These are phyloP conservation scores for Aspidapion aeneum DNA, from an alignment of 2,888 invertebrate species.

Conservation along the genomic window DNA sequence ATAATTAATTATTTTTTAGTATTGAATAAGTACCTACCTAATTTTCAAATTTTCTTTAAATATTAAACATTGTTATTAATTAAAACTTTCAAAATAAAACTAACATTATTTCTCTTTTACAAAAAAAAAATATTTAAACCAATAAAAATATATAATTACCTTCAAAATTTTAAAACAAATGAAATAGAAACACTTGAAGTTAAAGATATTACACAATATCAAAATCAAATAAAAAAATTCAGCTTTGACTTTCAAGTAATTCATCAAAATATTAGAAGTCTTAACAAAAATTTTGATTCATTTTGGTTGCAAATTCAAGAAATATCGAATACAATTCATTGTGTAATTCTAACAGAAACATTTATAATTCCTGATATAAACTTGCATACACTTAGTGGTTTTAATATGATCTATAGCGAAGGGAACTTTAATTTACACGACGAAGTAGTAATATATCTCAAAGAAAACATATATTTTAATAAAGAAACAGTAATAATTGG, in stretches of 20 bases:
- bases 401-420: background rate
- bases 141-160: background rate
- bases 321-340: background rate
- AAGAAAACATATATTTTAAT: background rate
- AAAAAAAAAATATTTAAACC: too few species aligned
- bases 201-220: background rate
- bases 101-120: too few species aligned
- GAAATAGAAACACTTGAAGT: background rate
- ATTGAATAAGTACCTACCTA: background rate
- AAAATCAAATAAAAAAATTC: background rate
- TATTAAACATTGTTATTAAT: background rate
- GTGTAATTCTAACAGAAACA: background rate
- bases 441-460: background rate
- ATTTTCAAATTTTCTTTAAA: background rate
- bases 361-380: background rate
- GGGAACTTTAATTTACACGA: background rate
- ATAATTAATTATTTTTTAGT: background rate
- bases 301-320: background rate
- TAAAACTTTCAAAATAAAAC: too few species aligned
- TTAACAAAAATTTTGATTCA: background rate
- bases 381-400: background rate
- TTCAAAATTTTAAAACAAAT: background rate
- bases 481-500: background rate
- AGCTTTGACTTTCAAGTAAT: background rate
- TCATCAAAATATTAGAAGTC: background rate